Conservation (phyloP, 2,888 invertebrate species). For the Cynaeus angustus region DNA sequence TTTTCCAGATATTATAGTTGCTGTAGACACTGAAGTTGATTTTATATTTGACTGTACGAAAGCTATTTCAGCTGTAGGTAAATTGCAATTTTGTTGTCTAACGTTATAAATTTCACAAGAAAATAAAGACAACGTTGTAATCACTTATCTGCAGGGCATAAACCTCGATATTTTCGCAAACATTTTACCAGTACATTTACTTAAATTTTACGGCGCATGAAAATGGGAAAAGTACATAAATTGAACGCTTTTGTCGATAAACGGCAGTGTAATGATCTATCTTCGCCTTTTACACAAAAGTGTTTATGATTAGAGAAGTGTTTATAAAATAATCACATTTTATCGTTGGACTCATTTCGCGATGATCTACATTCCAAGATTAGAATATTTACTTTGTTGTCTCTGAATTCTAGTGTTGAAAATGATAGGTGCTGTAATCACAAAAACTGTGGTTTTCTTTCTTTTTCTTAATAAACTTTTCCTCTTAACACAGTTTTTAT, state of each 20-base stretch:
- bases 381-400: not conserved
- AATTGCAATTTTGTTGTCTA: not conserved
- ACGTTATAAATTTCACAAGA: not conserved
- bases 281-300: conserved; percentile 12
- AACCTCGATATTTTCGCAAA: conserved; percentile 3
- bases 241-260: conserved; percentile 9
- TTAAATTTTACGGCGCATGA: conserved; percentile 21
- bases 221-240: conserved; percentile 20
- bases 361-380: conserved; percentile 11
- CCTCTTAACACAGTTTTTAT: no score
- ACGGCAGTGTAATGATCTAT: conserved; percentile 8
- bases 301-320: conserved; percentile 17
- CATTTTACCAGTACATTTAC: conserved; percentile 18
- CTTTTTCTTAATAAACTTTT: no score
- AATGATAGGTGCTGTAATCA: no score
- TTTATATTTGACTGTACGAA: no score
- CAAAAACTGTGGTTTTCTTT: no score
- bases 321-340: conserved; percentile 21
- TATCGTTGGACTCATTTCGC: conserved; percentile 7
- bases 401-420: not conserved
- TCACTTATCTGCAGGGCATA: not conserved
- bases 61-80: no score
- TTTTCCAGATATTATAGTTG: no score
- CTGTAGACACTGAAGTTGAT: no score
- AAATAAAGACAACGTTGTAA: conserved; percentile 16